Conservation (phyloP, 2,797 vertebrate genomes). For the Enteromius unitaeniatus region DNA sequence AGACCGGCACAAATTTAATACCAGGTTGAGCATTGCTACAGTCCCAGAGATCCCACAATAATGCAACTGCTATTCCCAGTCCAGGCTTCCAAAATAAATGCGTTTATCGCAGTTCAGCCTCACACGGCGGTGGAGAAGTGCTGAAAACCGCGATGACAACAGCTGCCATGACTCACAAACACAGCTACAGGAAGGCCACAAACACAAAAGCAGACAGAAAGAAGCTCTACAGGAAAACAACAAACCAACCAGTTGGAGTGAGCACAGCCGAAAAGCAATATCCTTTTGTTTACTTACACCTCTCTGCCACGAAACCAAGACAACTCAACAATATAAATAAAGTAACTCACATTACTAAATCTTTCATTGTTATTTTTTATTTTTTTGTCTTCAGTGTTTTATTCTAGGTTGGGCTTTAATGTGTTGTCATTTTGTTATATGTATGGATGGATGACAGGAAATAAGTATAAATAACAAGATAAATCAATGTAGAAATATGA, state of each 20-base stretch:
- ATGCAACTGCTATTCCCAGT: slow-evolving; percentile 78
- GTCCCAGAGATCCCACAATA: slow-evolving; percentile 77
- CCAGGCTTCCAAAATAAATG: slow-evolving; percentile 63
- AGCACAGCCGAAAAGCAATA: slow-evolving; percentile 45
- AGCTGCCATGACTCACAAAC: slow-evolving; percentile 39
- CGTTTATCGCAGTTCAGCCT: slow-evolving; percentile 54
- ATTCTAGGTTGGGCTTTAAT: background rate
- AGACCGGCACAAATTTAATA: slow-evolving; percentile 76
- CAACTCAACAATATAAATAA: slow-evolving; percentile 1
- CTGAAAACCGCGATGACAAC: slow-evolving; percentile 52
- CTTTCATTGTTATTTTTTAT: background rate
- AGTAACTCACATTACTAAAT: background rate
- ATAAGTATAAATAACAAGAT: too few species aligned
- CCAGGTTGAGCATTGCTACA: slow-evolving; percentile 56
- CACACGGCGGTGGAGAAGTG: slow-evolving; percentile 49
- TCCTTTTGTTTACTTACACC: slow-evolving; percentile 41
- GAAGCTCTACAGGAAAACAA: slow-evolving; percentile 39
- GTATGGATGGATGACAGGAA: too few species aligned
- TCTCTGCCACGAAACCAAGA: slow-evolving; percentile 8
- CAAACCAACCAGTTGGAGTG: background rate
- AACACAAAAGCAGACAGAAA: slow-evolving; percentile 52
- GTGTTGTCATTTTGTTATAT: background rate
- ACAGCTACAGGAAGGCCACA: slow-evolving; percentile 42
- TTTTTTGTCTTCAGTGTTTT: background rate
- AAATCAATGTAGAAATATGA: too few species aligned